phyloP scores from a whole-genome alignment of 1,140 invertebrate genomes.

The Nomia melanderi region DNA sequence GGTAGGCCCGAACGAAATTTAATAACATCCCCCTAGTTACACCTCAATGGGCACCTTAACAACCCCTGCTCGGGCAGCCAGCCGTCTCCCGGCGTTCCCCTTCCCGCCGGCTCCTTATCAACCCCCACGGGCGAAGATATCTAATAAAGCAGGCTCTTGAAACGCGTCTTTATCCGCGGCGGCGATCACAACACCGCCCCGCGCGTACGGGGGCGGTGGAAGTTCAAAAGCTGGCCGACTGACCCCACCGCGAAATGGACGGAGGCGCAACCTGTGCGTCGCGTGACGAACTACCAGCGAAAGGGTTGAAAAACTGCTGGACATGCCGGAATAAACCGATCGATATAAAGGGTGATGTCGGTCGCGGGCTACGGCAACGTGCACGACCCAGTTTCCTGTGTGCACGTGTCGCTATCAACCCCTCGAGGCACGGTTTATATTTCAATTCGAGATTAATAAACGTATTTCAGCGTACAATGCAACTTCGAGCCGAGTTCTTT shows the following conservation, averaged over 20 bases:
- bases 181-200: slow-evolving; percentile 65
- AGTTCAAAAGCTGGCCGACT: slow-evolving; percentile 56
- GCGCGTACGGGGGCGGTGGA: slow-evolving; percentile 27
- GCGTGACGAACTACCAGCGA: slow-evolving; percentile 69
- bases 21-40: slow-evolving; percentile 82
- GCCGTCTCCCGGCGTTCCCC: slow-evolving; percentile 43
- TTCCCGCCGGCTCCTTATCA: slow-evolving; percentile 64
- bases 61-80: slow-evolving; percentile 75
- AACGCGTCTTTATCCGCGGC: slow-evolving; percentile 72
- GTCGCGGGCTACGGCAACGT: slow-evolving; percentile 43
- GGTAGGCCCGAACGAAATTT: slow-evolving; percentile 79
- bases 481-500: too few relatives aligned
- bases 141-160: slow-evolving; percentile 79
- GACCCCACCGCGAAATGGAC: slow-evolving; percentile 71
- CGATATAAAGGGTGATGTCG: slow-evolving; percentile 53
- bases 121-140: slow-evolving; percentile 72
- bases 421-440: too few relatives aligned
- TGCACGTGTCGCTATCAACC: not conserved
- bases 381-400: slow-evolving; percentile 58
- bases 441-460: too few relatives aligned
- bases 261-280: slow-evolving; percentile 76
- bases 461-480: too few relatives aligned
- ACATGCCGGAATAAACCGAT: slow-evolving; percentile 58
- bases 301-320: slow-evolving; percentile 73
- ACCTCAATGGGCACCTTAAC: slow-evolving; percentile 82